These are phyloP conservation scores for Drosophila neotestacea DNA, from an alignment of 2,888 invertebrate species.

Conservation along the genomic window DNA sequence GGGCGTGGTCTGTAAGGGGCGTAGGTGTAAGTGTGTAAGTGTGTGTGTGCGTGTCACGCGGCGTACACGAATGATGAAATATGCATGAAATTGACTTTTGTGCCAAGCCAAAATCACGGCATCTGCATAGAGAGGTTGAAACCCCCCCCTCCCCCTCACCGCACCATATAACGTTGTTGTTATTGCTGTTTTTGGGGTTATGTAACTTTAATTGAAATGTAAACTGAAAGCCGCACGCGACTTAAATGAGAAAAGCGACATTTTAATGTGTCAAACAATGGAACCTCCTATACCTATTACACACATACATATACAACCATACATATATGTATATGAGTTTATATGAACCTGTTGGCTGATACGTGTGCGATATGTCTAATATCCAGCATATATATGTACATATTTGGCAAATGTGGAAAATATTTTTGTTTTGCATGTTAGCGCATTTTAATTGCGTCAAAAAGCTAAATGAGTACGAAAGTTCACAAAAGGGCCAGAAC, in stretches of 20 bases:
- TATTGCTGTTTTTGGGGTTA: conserved; percentile 70
- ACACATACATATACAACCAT: neutral
- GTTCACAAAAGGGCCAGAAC: conserved; percentile 26
- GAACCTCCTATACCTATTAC: conserved; percentile 20
- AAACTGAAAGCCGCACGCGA: conserved; percentile 75
- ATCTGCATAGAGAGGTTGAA: conserved; percentile 61
- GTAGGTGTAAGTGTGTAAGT: conserved; percentile 34
- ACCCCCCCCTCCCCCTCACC: neutral
- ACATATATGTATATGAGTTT: neutral
- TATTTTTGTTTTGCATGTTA: conserved; percentile 54
- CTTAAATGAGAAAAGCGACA: conserved; percentile 70
- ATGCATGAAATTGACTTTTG: conserved; percentile 80
- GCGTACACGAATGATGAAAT: conserved; percentile 69
- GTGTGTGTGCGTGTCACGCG: conserved; percentile 52
- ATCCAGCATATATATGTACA: conserved; percentile 24
- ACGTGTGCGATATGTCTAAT: conserved; percentile 4
- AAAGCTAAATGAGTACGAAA: conserved; percentile 64
- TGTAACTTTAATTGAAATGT: conserved; percentile 80
- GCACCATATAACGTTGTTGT: conserved; percentile 36
- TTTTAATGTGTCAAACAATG: conserved; percentile 74
- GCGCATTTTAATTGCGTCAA: conserved; percentile 72
- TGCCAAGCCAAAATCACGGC: conserved; percentile 75
- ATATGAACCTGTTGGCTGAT: neutral
- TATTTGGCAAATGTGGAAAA: conserved; percentile 30
- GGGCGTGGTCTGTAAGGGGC: conserved; percentile 42